Conservation (phyloP, 2,797 vertebrate genomes). For the Megalops cyprinoides region DNA sequence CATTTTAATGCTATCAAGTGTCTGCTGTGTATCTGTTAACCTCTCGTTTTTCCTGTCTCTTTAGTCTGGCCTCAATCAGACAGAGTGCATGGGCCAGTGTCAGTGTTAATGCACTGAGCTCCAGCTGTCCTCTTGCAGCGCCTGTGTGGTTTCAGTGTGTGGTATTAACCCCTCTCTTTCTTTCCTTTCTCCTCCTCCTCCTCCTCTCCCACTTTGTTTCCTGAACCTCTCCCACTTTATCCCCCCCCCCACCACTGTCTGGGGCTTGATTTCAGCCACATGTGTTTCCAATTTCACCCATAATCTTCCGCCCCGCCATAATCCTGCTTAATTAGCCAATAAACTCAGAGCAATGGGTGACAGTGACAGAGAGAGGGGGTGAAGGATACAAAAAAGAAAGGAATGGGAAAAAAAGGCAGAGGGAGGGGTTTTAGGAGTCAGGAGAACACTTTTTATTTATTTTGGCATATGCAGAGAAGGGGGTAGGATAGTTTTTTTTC, state of each 20-base stretch:
- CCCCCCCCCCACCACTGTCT: constrained; percentile 22
- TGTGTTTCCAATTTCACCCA: constrained; percentile 73
- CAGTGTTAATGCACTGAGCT: neutral
- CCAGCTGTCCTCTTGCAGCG: neutral
- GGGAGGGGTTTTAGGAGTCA: constrained; percentile 41
- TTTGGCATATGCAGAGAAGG: neutral
- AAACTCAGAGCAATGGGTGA: constrained; percentile 58
- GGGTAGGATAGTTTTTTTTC: neutral
- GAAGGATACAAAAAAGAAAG: neutral
- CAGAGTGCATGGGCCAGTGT: neutral
- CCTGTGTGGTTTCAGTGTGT: neutral
- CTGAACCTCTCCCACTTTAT: neutral
- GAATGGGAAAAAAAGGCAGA: constrained; percentile 62
- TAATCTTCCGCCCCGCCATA: constrained; percentile 63
- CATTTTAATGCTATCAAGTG: constrained; percentile 16
- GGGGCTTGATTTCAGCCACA: constrained; percentile 37
- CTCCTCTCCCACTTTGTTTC: constrained; percentile 24
- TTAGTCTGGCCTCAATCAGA: neutral
- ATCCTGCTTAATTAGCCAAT: constrained; percentile 71
- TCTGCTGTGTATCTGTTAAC: constrained; percentile 2
- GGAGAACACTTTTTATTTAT: constrained; percentile 7
- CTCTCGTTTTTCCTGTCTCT: constrained; percentile 5
- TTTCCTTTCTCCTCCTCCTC: neutral
- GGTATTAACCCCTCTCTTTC: constrained; percentile 17
- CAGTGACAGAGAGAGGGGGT: constrained; percentile 33